phyloP scores from a whole-genome alignment of 1,140 invertebrate species.

The Trinorchestia longiramus region DNA sequence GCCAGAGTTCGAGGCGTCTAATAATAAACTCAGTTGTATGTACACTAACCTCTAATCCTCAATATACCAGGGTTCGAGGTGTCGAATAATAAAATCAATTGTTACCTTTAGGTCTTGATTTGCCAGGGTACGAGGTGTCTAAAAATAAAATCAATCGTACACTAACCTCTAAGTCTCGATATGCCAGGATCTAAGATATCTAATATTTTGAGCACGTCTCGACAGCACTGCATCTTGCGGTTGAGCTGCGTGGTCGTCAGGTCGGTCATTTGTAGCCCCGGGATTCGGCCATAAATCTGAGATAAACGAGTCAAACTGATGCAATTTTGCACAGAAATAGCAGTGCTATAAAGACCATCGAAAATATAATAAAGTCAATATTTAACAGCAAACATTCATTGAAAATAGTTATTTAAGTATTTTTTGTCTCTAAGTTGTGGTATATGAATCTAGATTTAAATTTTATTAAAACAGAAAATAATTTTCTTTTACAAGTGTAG shows the following conservation, averaged over 20 bases:
- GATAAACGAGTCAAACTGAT: not conserved
- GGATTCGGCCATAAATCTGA: conserved; percentile 55
- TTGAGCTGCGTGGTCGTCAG: conserved; percentile 21
- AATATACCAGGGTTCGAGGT: not conserved
- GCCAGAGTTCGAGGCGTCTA: not conserved
- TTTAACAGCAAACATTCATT: no score
- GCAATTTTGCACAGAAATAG: not conserved
- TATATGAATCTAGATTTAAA: no score
- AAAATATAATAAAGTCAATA: no score
- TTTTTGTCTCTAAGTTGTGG: no score
- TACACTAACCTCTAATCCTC: not conserved
- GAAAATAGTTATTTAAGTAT: no score
- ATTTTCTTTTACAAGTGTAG: no score
- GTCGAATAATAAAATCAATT: not conserved
- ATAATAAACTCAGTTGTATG: not conserved
- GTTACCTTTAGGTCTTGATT: no score
- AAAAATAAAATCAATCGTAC: not conserved
- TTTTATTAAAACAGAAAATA: no score
- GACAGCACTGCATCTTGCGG: conserved; percentile 56
- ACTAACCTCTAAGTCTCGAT: conserved; percentile 56
- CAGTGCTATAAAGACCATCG: no score
- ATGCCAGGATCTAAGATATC: conserved; percentile 56
- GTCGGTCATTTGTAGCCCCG: conserved; percentile 27
- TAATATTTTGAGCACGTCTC: conserved; percentile 44
- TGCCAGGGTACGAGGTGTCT: not conserved